phyloP scores from a whole-genome alignment of 2,888 invertebrate genomes.

The Halocaridina rubra region DNA sequence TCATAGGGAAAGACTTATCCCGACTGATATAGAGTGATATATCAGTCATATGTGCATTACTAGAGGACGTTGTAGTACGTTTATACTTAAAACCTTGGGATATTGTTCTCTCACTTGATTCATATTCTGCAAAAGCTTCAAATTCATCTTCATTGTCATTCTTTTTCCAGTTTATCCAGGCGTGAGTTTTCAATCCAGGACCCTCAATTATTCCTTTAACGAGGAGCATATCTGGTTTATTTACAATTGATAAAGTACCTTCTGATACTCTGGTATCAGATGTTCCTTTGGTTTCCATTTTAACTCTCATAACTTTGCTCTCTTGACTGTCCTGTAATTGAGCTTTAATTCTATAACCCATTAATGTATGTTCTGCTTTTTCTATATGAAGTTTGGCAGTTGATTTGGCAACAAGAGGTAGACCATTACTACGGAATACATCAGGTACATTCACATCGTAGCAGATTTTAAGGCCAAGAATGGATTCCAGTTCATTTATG shows the following conservation, averaged over 20 bases:
- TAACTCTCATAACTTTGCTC: background rate
- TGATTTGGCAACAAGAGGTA: constrained; percentile 20
- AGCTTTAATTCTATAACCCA: constrained; percentile 22
- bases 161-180: background rate
- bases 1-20: background rate
- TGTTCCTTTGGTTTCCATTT: background rate
- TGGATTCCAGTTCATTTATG: background rate
- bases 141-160: background rate
- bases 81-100: background rate
- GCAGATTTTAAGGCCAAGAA: constrained; percentile 31
- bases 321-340: background rate
- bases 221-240: background rate
- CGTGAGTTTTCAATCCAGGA: too few relatives aligned
- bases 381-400: constrained; percentile 16
- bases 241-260: background rate
- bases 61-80: background rate
- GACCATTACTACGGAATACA: constrained; percentile 2
- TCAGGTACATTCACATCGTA: constrained; percentile 36
- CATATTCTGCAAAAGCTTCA: background rate
- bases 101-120: background rate
- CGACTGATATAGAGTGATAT: background rate
- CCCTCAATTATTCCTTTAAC: too few relatives aligned
- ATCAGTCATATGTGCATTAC: background rate
- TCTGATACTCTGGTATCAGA: background rate
- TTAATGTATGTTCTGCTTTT: constrained; percentile 23